phyloP scores from a whole-genome alignment of 1,140 invertebrate genomes.

The Cydia fagiglandana region DNA sequence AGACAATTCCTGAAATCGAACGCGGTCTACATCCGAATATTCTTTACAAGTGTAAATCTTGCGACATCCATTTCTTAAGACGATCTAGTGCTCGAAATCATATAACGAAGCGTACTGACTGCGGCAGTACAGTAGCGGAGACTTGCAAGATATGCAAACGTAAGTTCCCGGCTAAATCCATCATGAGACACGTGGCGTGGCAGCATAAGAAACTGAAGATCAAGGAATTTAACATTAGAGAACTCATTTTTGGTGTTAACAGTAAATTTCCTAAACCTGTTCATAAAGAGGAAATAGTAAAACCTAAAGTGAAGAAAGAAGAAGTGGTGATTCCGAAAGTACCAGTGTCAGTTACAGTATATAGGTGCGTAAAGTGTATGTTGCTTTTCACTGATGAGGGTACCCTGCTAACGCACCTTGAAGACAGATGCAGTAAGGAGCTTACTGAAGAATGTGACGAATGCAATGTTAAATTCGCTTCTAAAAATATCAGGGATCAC shows the following conservation, averaged over 20 bases:
- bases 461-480: neutral
- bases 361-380: neutral
- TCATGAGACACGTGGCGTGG: neutral
- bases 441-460: neutral
- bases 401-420: neutral
- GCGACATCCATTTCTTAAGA: conserved; percentile 21
- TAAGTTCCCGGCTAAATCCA: neutral
- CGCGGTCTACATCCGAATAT: neutral
- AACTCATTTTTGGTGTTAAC: neutral
- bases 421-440: conserved; percentile 17
- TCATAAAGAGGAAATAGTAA: neutral
- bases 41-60: conserved; percentile 30
- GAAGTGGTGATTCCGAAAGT: neutral
- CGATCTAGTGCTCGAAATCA: neutral
- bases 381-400: conserved; percentile 5
- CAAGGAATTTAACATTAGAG: neutral
- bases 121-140: neutral
- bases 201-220: neutral
- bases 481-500: neutral
- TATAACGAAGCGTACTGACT: neutral
- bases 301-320: neutral
- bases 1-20: neutral
- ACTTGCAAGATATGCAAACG: neutral
- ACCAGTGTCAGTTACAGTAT: neutral
- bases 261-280: neutral